Conservation (phyloP, 2,113 vertebrate species). For the Caloenas nicobarica region DNA sequence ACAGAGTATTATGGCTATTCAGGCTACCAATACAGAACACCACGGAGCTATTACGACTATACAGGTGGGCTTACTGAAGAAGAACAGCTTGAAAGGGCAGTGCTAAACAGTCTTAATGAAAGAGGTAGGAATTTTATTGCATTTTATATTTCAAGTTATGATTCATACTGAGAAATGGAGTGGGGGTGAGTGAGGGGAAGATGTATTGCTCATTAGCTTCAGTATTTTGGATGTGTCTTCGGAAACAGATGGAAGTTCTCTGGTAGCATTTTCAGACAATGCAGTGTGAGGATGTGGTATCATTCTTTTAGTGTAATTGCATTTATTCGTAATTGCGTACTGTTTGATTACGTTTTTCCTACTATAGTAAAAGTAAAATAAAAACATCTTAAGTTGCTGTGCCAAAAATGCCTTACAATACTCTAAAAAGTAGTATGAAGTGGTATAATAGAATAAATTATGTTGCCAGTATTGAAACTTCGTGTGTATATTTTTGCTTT, state of each 20-base stretch:
- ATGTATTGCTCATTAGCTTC: not conserved
- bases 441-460: not conserved
- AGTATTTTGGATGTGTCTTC: not conserved
- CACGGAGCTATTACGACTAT: slow-evolving; percentile 64
- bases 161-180: not conserved
- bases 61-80: slow-evolving; percentile 86
- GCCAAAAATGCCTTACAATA: not conserved
- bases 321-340: not conserved
- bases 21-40: not conserved
- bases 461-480: not conserved
- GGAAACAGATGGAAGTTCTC: not conserved
- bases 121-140: slow-evolving; percentile 72
- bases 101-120: slow-evolving; percentile 86
- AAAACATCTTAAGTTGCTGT: not conserved
- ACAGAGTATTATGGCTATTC: slow-evolving; percentile 56
- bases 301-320: not conserved
- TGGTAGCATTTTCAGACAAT: not conserved
- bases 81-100: slow-evolving; percentile 85
- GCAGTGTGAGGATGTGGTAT: not conserved
- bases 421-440: not conserved
- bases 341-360: not conserved
- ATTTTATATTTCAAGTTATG: not conserved
- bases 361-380: not conserved
- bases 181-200: not conserved
- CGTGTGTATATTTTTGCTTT: not conserved